Conservation (phyloP, 2,113 vertebrate genomes). For the Gadus chalcogrammus region DNA sequence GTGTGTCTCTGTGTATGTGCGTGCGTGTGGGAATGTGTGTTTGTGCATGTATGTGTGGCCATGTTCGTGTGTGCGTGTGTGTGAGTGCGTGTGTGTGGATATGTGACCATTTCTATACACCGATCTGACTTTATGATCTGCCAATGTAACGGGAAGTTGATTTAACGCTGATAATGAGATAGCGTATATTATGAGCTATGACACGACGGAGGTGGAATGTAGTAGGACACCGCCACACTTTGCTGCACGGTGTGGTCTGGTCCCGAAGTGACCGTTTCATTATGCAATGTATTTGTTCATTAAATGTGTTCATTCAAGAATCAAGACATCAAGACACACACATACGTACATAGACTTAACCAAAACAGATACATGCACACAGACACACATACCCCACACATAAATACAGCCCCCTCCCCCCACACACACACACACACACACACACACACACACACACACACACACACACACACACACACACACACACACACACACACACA, state of each 20-base stretch:
- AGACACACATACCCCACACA: too few relatives aligned
- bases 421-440: too few relatives aligned
- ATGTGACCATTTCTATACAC: neutral
- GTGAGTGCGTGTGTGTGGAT: neutral
- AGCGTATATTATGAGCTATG: too few relatives aligned
- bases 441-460: too few relatives aligned
- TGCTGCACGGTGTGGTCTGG: neutral
- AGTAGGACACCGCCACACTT: conserved; percentile 35
- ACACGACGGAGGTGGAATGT: conserved; percentile 46
- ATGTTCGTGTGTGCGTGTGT: conserved; percentile 2
- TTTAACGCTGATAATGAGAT: conserved; percentile 26
- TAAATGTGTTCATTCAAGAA: conserved; percentile 7
- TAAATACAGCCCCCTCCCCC: too few relatives aligned
- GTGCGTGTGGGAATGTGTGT: neutral
- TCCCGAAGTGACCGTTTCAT: neutral
- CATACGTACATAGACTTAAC: too few relatives aligned
- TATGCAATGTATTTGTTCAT: neutral
- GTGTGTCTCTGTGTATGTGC: neutral
- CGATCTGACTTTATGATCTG: conserved; percentile 20
- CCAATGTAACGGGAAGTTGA: conserved; percentile 16
- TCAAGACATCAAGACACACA: too few relatives aligned
- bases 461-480: too few relatives aligned
- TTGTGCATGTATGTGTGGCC: neutral
- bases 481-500: too few relatives aligned
- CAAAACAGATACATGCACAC: too few relatives aligned